Evolutionary conservation across 2,113 vertebrate genomes (phyloP).

Genomic region (Cairina moschata): DNA sequence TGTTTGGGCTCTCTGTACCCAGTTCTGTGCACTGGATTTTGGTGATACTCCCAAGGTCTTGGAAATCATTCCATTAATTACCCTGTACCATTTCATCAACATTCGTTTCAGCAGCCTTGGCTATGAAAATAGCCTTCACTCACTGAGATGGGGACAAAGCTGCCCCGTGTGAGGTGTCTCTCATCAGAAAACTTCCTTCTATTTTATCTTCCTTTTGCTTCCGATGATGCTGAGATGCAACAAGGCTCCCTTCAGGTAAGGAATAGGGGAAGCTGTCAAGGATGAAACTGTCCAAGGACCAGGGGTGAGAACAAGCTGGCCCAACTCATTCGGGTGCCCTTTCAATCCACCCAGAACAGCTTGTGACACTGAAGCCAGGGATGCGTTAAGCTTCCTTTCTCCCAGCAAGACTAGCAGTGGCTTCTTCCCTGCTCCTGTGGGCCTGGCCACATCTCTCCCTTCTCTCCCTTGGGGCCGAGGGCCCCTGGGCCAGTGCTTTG

Average conservation of each 20-base stretch:
- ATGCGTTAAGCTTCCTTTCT: too few species aligned
- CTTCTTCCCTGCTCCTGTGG: too few species aligned
- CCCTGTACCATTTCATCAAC: not conserved
- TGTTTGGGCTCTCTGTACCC: not conserved
- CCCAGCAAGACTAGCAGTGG: too few species aligned
- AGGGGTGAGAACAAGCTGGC: not conserved
- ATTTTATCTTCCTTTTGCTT: not conserved
- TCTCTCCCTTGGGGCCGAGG: too few species aligned
- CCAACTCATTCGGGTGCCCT: not conserved
- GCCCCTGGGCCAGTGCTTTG: not conserved
- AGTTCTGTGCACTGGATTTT: not conserved
- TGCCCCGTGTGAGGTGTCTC: not conserved
- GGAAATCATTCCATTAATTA: slow-evolving; percentile 36
- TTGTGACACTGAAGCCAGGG: too few species aligned
- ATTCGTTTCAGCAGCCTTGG: not conserved
- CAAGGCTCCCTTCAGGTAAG: not conserved
- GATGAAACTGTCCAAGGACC: not conserved
- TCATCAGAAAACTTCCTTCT: not conserved
- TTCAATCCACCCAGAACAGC: too few species aligned
- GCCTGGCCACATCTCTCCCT: too few species aligned
- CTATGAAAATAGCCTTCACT: not conserved
- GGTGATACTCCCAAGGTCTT: not conserved
- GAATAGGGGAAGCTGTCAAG: not conserved
- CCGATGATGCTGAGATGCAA: not conserved
- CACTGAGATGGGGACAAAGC: not conserved